Conservation (phyloP, 2,113 vertebrate species). For the Gymnocephalus cernua region DNA sequence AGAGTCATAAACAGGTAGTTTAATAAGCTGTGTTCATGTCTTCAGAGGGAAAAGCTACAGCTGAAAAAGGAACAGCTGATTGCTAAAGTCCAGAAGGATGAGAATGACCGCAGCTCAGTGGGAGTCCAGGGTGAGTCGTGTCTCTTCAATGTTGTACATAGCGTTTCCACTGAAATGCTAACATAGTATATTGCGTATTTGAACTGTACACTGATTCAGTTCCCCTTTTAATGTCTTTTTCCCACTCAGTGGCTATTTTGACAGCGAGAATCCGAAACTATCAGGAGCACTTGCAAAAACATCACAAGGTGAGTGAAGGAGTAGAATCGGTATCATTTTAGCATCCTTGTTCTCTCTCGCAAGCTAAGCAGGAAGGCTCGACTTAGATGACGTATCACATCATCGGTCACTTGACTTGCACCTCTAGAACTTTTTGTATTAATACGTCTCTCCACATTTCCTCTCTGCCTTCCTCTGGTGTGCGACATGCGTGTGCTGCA, state of each 20-base stretch:
- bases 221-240: background rate
- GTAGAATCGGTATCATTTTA: background rate
- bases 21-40: background rate
- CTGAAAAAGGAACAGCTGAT: conserved; percentile 90
- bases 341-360: background rate
- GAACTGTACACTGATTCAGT: background rate
- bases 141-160: background rate
- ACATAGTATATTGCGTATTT: background rate
- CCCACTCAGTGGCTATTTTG: conserved; percentile 89
- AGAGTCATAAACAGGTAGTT: background rate
- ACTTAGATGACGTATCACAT: conserved; percentile 2
- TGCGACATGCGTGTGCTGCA: conserved; percentile 57
- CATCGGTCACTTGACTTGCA: background rate
- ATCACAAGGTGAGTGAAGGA: conserved; percentile 88
- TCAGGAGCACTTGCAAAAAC: conserved; percentile 91
- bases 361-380: background rate
- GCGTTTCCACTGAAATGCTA: background rate
- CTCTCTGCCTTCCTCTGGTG: conserved; percentile 49
- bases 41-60: conserved; percentile 90
- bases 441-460: conserved; percentile 53
- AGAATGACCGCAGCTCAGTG: conserved; percentile 86
- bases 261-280: conserved; percentile 90
- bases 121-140: conserved; percentile 88
- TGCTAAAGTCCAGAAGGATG: conserved; percentile 87
- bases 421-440: conserved; percentile 1